A percentile compares a stretch with the other conserved stretches of the same genome.
Evolutionary conservation across 2,888 invertebrate genomes (phyloP).

Genomic region (Nebria brevicollis): DNA sequence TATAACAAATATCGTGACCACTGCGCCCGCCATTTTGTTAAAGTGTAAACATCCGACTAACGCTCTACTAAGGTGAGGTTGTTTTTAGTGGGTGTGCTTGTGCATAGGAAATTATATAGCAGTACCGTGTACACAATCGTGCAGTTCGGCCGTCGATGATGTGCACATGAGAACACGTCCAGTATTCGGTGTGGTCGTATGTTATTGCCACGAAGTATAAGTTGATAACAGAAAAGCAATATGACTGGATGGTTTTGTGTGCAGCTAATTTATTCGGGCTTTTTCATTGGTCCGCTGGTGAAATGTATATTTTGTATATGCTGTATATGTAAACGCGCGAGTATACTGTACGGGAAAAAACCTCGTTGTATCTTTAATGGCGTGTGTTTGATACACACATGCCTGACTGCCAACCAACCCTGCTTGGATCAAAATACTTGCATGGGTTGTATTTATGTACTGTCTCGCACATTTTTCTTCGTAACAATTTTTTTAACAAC

Average conservation of each 20-base stretch:
- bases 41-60: conserved; percentile 48
- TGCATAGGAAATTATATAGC: conserved; percentile 51
- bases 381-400: conserved; percentile 21
- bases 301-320: conserved; percentile 37
- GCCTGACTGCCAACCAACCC: conserved; percentile 3
- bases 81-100: conserved; percentile 50
- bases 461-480: neutral
- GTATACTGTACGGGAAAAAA: conserved; percentile 6
- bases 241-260: conserved; percentile 49
- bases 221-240: conserved; percentile 50
- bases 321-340: neutral
- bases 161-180: neutral
- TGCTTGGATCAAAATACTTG: conserved; percentile 26
- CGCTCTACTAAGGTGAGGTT: conserved; percentile 45
- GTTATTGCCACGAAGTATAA: conserved; percentile 49
- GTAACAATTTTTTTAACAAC: neutral
- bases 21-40: conserved; percentile 46
- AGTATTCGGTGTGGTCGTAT: conserved; percentile 40
- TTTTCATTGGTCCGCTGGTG: conserved; percentile 49
- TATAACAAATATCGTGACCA: conserved; percentile 41
- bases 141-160: conserved; percentile 32
- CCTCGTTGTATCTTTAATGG: conserved; percentile 25
- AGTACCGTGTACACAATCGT: conserved; percentile 47
- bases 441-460: conserved; percentile 23
- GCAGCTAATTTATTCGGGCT: conserved; percentile 50